These are phyloP conservation scores for Dermolepida albohirtum DNA, from an alignment of 2,888 invertebrate genomes.

Conservation along the genomic window DNA sequence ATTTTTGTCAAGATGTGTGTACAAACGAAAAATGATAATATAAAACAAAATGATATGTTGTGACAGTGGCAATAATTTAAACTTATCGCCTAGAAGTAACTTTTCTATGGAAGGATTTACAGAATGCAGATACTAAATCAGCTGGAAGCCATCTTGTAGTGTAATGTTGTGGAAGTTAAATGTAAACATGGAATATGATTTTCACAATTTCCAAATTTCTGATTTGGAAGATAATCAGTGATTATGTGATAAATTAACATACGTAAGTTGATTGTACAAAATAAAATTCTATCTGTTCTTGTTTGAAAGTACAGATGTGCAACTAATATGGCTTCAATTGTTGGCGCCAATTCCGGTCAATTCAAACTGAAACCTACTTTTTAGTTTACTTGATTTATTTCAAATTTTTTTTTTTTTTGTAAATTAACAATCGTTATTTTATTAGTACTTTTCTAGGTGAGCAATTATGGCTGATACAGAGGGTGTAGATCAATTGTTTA, in stretches of 20 bases:
- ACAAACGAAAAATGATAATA: conserved; percentile 29
- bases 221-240: conserved; percentile 22
- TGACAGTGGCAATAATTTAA: conserved; percentile 19
- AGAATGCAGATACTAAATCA: conserved; percentile 55
- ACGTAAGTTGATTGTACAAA: conserved; percentile 24
- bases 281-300: conserved; percentile 5
- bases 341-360: conserved; percentile 40
- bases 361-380: conserved; percentile 37
- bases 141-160: conserved; percentile 64
- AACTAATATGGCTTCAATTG: conserved; percentile 36
- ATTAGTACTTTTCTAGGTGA: conserved; percentile 40
- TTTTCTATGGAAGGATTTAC: conserved; percentile 41
- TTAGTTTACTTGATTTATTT: background rate
- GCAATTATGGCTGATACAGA: conserved; percentile 63
- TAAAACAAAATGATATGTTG: conserved; percentile 21
- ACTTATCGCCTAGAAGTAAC: conserved; percentile 23
- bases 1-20: conserved; percentile 51
- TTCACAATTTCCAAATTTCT: conserved; percentile 48
- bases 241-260: conserved; percentile 29
- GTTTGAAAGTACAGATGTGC: conserved; percentile 14
- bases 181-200: conserved; percentile 63
- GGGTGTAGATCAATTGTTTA: conserved; percentile 61
- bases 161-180: conserved; percentile 56
- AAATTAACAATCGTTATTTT: background rate
- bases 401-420: too few species aligned